A percentile compares a stretch with the other conserved stretches of the same genome.
Conservation (phyloP, 2,888 invertebrate species). For the Brachylomia viminalis region DNA sequence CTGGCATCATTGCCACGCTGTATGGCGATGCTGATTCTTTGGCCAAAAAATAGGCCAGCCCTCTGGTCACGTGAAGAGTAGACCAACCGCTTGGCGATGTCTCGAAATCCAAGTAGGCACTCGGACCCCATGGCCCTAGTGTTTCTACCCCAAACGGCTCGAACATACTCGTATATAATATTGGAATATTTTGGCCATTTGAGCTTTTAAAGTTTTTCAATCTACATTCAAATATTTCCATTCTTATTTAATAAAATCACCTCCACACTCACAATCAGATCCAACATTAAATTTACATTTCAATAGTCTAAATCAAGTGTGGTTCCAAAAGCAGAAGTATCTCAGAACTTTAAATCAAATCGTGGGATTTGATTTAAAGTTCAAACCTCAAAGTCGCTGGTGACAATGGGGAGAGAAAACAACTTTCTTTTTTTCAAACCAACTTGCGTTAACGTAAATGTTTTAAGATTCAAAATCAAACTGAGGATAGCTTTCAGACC, state of each 20-base stretch:
- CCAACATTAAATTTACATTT: constrained; percentile 47
- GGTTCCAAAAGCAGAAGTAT: constrained; percentile 36
- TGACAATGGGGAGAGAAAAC: constrained; percentile 18
- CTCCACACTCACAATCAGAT: constrained; percentile 5
- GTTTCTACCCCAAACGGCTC: too few relatives aligned
- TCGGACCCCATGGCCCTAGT: too few relatives aligned
- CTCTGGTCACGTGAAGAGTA: too few relatives aligned
- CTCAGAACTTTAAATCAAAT: constrained; percentile 40
- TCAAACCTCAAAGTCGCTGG: constrained; percentile 4
- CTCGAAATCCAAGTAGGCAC: too few relatives aligned
- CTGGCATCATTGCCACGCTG: too few relatives aligned
- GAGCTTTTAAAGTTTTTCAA: too few relatives aligned
- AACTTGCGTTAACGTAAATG: background rate
- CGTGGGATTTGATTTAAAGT: constrained; percentile 35
- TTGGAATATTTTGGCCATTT: too few relatives aligned
- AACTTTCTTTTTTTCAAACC: background rate
- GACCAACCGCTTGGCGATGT: too few relatives aligned
- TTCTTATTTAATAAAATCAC: constrained; percentile 14
- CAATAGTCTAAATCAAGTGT: constrained; percentile 54
- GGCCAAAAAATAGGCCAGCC: too few relatives aligned
- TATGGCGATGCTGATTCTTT: too few relatives aligned
- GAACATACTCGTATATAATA: too few relatives aligned
- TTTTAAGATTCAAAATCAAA: background rate
- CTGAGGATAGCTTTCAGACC: too few relatives aligned
- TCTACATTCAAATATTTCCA: constrained; percentile 17